Conservation (phyloP, 92 coral and sea anemone species). For the Actinostola sp. region DNA sequence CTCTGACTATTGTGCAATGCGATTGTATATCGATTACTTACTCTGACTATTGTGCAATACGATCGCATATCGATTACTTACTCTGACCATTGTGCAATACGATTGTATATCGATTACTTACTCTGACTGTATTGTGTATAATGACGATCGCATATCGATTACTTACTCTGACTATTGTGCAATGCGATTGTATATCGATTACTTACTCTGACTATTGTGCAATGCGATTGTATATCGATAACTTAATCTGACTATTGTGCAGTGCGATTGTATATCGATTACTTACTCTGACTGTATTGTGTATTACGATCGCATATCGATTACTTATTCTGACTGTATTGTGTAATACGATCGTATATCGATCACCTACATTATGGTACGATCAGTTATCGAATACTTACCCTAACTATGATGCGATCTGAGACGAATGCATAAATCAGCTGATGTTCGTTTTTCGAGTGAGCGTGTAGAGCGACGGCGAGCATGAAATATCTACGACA, state of each 20-base stretch:
- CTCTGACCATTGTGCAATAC: no score
- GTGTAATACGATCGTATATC: not conserved
- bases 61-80: not conserved
- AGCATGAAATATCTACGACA: slow-evolving; percentile 79
- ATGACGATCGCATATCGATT: not conserved
- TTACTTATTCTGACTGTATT: no score
- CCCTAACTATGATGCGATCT: slow-evolving; percentile 81
- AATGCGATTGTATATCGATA: not conserved
- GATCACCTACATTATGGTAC: not conserved
- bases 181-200: not conserved
- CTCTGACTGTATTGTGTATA: not conserved
- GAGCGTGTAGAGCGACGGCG: slow-evolving; percentile 88
- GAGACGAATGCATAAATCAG: slow-evolving; percentile 78
- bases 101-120: not conserved
- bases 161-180: no score
- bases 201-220: not conserved
- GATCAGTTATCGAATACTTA: not conserved
- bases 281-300: not conserved
- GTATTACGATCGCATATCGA: not conserved
- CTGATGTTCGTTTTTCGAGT: slow-evolving; percentile 75
- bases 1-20: no score
- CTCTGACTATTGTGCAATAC: not conserved
- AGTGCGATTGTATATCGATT: not conserved
- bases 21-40: not conserved
- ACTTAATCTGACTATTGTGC: not conserved